Conservation (phyloP, 1,140 invertebrate species). For the Hycleus phaleratus region DNA sequence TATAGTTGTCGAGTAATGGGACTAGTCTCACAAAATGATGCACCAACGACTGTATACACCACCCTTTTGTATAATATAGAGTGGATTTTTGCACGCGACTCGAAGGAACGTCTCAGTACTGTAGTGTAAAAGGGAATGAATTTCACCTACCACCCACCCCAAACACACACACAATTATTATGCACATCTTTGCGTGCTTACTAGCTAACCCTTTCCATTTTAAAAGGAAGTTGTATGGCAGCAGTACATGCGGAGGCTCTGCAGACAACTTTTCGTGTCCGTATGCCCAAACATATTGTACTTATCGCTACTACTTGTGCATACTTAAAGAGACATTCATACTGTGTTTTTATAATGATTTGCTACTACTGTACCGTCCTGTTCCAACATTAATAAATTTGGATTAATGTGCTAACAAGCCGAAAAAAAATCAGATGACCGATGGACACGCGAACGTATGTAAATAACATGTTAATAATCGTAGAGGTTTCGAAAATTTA, state of each 20-base stretch:
- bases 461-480: no score
- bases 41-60: no score
- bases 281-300: slow-evolving; percentile 20
- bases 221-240: slow-evolving; percentile 31
- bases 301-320: not conserved
- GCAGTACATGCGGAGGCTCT: slow-evolving; percentile 28
- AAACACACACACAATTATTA: slow-evolving; percentile 26
- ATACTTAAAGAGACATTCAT: no score
- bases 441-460: slow-evolving; percentile 1
- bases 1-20: no score
- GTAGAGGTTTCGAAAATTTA: no score
- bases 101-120: not conserved
- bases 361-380: no score
- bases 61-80: no score
- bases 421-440: slow-evolving; percentile 7
- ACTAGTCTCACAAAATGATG: no score
- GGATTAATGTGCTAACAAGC: slow-evolving; percentile 15
- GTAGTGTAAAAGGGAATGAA: no score
- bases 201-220: slow-evolving; percentile 14
- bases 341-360: no score
- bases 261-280: slow-evolving; percentile 34
- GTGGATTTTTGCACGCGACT: slow-evolving; percentile 13
- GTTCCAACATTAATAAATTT: slow-evolving; percentile 6
- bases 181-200: slow-evolving; percentile 37
- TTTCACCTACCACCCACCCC: slow-evolving; percentile 1